phyloP scores from a whole-genome alignment of 1,140 invertebrate species.

The Lasioglossum albipes region DNA sequence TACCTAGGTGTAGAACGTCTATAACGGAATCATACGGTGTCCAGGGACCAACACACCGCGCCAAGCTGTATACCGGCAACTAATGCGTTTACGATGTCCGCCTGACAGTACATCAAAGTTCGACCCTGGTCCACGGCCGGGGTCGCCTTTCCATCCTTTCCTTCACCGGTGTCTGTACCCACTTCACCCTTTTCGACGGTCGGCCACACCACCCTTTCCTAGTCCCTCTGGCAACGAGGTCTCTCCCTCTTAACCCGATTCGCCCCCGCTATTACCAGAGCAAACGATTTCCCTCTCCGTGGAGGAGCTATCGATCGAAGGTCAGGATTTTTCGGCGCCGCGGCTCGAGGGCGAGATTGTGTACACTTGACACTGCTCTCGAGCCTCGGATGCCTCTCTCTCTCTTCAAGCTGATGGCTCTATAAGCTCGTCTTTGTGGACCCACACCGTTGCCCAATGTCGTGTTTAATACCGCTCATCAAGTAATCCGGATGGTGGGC shows the following conservation, averaged over 20 bases:
- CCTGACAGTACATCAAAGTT: slow-evolving; percentile 74
- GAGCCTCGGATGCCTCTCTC: background rate
- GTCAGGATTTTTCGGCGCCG: background rate
- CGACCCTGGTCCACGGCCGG: slow-evolving; percentile 44
- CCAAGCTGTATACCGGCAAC: slow-evolving; percentile 50
- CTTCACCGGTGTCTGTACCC: background rate
- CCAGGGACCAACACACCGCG: slow-evolving; percentile 30
- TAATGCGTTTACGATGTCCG: slow-evolving; percentile 75
- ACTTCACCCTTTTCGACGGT: slow-evolving; percentile 12
- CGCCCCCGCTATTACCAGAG: slow-evolving; percentile 11
- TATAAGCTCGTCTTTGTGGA: background rate
- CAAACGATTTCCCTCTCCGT: background rate
- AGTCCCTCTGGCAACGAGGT: background rate
- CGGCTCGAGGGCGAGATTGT: background rate
- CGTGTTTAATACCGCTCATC: no score
- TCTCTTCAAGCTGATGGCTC: background rate
- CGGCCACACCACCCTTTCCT: no score
- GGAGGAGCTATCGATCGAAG: background rate
- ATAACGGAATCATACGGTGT: slow-evolving; percentile 59
- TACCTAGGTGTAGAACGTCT: slow-evolving; percentile 47
- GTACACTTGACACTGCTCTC: background rate
- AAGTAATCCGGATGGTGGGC: no score
- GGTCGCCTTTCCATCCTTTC: slow-evolving; percentile 30
- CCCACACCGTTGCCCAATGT: no score
- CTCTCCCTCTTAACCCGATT: slow-evolving; percentile 12